Percentiles rank a stretch among this genome's conserved stretches.
Conservation (phyloP, 2,888 invertebrate genomes). For the Apamea anceps region DNA sequence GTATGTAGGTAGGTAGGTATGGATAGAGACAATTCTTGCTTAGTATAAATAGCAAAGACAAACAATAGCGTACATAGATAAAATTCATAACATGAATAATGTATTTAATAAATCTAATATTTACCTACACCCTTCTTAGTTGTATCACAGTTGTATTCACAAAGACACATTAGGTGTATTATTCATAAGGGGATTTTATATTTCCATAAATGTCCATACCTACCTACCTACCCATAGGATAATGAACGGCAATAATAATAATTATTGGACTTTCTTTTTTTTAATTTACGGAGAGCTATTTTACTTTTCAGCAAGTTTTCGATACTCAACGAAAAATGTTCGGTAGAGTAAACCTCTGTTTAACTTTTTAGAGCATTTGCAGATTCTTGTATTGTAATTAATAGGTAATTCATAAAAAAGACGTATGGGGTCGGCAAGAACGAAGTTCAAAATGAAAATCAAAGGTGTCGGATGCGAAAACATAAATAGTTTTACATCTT, state of each 20-base stretch:
- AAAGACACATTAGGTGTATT: neutral
- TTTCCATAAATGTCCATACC: neutral
- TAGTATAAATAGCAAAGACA: neutral
- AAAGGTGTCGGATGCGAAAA: neutral
- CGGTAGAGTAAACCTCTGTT: no score
- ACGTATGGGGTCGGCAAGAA: no score
- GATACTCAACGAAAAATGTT: neutral
- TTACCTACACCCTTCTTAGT: neutral
- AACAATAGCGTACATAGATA: neutral
- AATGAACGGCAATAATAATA: neutral
- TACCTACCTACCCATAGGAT: neutral
- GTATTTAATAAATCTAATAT: slow-evolving; percentile 14
- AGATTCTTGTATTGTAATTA: neutral
- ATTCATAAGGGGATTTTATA: neutral
- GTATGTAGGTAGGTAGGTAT: neutral
- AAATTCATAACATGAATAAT: slow-evolving; percentile 15
- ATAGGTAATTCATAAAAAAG: neutral
- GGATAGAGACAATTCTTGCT: neutral
- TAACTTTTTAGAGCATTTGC: neutral
- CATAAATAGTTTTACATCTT: neutral
- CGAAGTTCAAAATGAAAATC: no score
- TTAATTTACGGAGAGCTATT: neutral
- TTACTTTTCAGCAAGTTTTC: neutral
- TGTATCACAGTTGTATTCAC: neutral
- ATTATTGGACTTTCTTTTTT: no score